Base-by-base conservation (phyloP, 2,113 vertebrate genomes). In the Todiramphus chloris region DNA sequence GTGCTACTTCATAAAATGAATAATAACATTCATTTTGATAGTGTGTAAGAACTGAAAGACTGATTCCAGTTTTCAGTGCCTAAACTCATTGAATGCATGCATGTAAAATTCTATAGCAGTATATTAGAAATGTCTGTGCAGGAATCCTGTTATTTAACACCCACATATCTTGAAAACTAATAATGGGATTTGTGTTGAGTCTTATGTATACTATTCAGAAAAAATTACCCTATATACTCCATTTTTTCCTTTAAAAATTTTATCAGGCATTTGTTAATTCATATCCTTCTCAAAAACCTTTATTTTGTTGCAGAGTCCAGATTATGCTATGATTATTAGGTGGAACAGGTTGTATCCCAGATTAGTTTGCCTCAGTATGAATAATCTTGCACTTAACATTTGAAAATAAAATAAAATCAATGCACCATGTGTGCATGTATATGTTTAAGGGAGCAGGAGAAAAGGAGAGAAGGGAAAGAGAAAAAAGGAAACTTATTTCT, bases 211-310 rank as follows among this genome's bases (percentile, higher is more conserved):
- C 33, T 63, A 43, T 76, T 93, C 80, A 66, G 63, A 92, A 95
- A 95, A 95, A 95, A 53, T 59, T 91, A 95, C 60, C 33, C 60
- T 83, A 78, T 70, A 86, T 89, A 74, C 87, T 95, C 91, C 85
- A 85, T 72, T 93, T 87, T 87, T 83, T 69, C 76, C 94, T 97
- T 96, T 94, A 95, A 91, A 97, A 95, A 70, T 89, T 79, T 84
- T 92, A 91, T 94, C 91, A 96, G 67, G 48, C 85, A 94, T 83
- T 79, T 94, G 88, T 48, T 68, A 85, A 92, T 93, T 93, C 69
- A 75, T 33, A 95, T 48, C 31, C 62, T 83, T 82, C 72, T 87
- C 84, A 86, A 92, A 85, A 50, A 21, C 20, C 44, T 94, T 79
- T 78, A 11, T 94, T 94, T 94, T 86, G 20, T 39, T 83, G 33